A percentile compares a stretch with the other conserved stretches of the same genome.
These are phyloP conservation scores for Loris lydekkerianus DNA, from an alignment of 2,797 vertebrate species.

Conservation along the genomic window DNA sequence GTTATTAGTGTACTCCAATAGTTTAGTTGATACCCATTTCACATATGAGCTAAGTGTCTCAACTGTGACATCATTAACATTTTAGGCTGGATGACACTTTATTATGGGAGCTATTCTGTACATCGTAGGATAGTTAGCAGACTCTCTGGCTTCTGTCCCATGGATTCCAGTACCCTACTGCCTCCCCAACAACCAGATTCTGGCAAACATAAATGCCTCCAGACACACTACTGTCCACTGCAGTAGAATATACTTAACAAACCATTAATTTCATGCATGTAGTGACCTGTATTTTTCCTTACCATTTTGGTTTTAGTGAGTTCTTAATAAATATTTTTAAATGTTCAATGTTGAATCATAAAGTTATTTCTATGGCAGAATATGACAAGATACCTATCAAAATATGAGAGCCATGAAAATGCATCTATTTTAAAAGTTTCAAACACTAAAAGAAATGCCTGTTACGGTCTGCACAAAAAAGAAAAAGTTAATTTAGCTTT, in stretches of 20 bases:
- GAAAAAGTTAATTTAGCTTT: neutral
- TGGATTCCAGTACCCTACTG: neutral
- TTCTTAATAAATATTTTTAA: slow-evolving; percentile 13
- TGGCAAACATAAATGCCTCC: neutral
- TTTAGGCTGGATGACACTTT: neutral
- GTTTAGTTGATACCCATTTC: neutral
- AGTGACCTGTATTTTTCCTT: neutral
- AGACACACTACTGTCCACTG: neutral
- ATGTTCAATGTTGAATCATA: neutral
- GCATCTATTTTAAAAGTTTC: slow-evolving; percentile 39
- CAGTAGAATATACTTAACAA: neutral
- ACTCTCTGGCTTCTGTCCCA: neutral
- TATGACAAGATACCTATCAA: slow-evolving; percentile 28
- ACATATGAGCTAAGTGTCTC: neutral
- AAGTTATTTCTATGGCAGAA: slow-evolving; percentile 29
- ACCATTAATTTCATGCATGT: neutral
- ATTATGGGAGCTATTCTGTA: neutral
- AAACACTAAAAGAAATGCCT: slow-evolving; percentile 8
- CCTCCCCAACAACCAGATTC: neutral
- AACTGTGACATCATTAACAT: neutral
- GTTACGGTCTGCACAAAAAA: neutral
- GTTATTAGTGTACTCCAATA: neutral
- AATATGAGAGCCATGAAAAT: neutral
- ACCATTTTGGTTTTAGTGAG: neutral
- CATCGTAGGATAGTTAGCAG: neutral